These are phyloP conservation scores for Andrena haemorrhoa DNA, from an alignment of 2,888 invertebrate species.

Conservation along the genomic window DNA sequence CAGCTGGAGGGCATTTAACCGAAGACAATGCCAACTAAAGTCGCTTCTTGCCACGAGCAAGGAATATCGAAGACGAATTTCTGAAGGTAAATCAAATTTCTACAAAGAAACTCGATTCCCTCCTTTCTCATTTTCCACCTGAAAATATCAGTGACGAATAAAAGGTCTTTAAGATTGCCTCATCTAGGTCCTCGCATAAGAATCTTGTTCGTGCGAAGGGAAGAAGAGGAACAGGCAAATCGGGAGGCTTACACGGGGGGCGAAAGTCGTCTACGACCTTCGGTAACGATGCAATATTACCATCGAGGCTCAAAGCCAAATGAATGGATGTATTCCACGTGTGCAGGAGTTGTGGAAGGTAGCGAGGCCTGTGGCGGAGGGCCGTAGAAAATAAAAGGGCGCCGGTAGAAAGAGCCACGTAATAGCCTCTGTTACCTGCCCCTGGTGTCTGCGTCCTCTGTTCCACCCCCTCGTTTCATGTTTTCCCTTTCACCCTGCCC, in stretches of 20 bases:
- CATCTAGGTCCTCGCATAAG: not conserved
- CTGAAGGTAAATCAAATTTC: too few species aligned
- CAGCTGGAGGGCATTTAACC: not conserved
- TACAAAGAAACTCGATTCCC: too few species aligned
- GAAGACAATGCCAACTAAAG: too few species aligned
- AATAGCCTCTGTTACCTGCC: slow-evolving; percentile 75
- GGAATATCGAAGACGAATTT: too few species aligned
- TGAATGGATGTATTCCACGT: slow-evolving; percentile 79
- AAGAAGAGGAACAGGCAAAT: slow-evolving; percentile 35
- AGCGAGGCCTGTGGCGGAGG: slow-evolving; percentile 41
- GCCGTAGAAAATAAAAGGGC: slow-evolving; percentile 75
- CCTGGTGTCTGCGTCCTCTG: slow-evolving; percentile 43
- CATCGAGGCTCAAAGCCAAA: slow-evolving; percentile 79
- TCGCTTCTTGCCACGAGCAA: too few species aligned
- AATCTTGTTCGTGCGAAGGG: not conserved
- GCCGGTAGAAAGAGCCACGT: slow-evolving; percentile 70
- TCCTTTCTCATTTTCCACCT: too few species aligned
- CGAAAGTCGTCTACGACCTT: slow-evolving; percentile 63
- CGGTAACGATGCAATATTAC: slow-evolving; percentile 82
- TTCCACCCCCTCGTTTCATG: slow-evolving; percentile 39
- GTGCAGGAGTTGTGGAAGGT: slow-evolving; percentile 65
- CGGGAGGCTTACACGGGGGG: slow-evolving; percentile 20
- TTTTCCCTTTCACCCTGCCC: slow-evolving; percentile 54
- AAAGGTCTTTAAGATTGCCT: not conserved
- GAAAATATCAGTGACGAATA: too few species aligned